Evolutionary conservation across 2,113 vertebrate species (phyloP).

Genomic region (Gavia stellata): DNA sequence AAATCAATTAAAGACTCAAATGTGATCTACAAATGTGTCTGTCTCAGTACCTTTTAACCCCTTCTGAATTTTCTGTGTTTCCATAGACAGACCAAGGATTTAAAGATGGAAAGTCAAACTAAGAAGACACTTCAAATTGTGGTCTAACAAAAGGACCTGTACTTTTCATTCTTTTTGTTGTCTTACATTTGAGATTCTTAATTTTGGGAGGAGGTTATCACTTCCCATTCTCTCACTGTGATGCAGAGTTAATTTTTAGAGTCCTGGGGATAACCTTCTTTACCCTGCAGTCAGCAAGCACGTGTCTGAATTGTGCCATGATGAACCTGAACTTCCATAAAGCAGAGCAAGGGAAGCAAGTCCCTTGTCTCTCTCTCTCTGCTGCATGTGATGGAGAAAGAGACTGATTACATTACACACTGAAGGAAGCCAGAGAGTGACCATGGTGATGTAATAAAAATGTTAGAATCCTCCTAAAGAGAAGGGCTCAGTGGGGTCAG

Average conservation of each 20-base stretch:
- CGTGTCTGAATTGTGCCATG: not conserved
- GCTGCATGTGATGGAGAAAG: not conserved
- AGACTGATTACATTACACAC: not conserved
- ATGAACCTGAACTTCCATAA: not conserved
- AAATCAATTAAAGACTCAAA: not conserved
- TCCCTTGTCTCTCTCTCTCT: accelerated
- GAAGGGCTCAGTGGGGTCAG: not conserved
- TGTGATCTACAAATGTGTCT: not conserved
- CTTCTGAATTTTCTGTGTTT: not conserved
- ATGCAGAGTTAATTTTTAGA: not conserved
- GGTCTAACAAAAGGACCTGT: not conserved
- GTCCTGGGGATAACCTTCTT: too few species aligned
- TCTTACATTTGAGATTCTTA: not conserved
- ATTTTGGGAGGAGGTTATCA: not conserved
- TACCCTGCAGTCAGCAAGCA: accelerated
- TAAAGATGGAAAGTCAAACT: not conserved
- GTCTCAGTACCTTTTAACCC: not conserved
- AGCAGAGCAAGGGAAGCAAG: not conserved
- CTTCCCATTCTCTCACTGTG: not conserved
- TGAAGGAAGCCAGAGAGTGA: not conserved
- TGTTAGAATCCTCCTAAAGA: not conserved
- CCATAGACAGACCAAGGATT: not conserved
- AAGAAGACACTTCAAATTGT: not conserved
- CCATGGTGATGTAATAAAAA: not conserved
- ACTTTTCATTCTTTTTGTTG: not conserved